Evolutionary conservation across 2,113 vertebrate genomes (phyloP), one percentile per base, ranked within the genome.

Genomic region (Orientallactaga bullata): DNA sequence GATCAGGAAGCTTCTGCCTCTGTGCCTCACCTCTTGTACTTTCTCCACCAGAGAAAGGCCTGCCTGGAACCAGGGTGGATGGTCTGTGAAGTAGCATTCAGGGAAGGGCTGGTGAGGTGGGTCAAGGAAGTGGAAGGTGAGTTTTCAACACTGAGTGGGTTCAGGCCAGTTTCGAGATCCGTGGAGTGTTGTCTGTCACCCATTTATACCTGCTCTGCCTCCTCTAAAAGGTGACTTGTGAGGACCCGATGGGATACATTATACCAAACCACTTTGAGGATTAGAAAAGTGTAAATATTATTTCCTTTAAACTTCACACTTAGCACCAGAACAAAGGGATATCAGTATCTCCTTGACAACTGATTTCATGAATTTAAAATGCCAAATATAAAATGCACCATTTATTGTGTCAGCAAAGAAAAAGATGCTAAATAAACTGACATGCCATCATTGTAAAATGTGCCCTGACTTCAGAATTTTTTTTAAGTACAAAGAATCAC

Each of bases 401-500:
- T 72, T 42, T 71, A 78, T 69, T 74, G n/a, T 47, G 21, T 42
- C 83, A 91, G 10, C n/a, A 47, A 77, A 58, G 24, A 60, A 35
- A 61, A 82, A 81, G 11, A 47, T 89, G 65, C 65, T 72, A 93
- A 60, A 58, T 82, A 91, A 74, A 85, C 58, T n/a, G 42, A 76
- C 32, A 65, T 39, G 23, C 61, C 78, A 63, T 74, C 35, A 4
- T 60, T 88, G 1, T 91, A 87, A 94, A 39, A 47, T 60, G 58
- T 9, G 77, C 35, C 21, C 81, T 80, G n/a, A 89, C 71, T 78
- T 74, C n/a, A 15, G 73, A 73, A 30, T 47, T 39, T 68, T 63
- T 82, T 32, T 69, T 26, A 65, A 73, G 20, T 76, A 37, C n/a
- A 90, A 73, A 42, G 79, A 80, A 65, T 37, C 8, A n/a, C 10